Base-by-base conservation (phyloP, 2,113 vertebrate species). In the Ageneiosus marmoratus region DNA sequence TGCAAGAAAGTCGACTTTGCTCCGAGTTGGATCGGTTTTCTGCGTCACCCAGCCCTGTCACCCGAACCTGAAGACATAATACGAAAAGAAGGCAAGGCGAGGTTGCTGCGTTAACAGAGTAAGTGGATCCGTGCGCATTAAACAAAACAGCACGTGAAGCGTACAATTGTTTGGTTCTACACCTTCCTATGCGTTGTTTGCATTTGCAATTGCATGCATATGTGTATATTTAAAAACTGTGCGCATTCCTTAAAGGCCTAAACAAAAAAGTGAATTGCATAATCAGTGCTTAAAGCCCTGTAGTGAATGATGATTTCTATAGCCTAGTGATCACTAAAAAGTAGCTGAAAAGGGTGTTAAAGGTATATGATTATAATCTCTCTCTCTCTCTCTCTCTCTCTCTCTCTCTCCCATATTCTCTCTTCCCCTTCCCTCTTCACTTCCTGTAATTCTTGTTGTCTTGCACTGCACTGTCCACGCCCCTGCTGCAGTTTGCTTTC, bases 401-500 rank as follows among this genome's bases (percentile, higher is more conserved):
- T 37, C 29, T 41, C 18, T 2, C 9, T 62, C 80, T 75, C 76
- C 70, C 46, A 24, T 86, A 18, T 60, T 70, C 53, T 79, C 70
- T 82, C 75, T 72, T 60, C 75, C 86, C 80, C 69, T 87, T 85
- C 77, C 83, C 77, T 86, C 89, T 90, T 80, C 91, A 91, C 92
- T 94, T 94, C 93, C 93, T 94, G 93, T 94, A 94, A 93, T 93
- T 94, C 92, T 93, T 88, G 92, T 93, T 93, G 22, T 90, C 89
- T 91, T 90, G 91, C 91, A 93, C 46, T 60, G 79, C 86, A 78
- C 83, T 70, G 88, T 81, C 55, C 81, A 87, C 86, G 90, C 89
- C 90, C 91, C 90, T 89, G 62, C 90, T 27, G 50, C 73, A 76
- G 62, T 91, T 91, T 91, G 88, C 88, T 90, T 82, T 89, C 85